Conservation (phyloP, 2,113 vertebrate species). For the Crotalus viridis region DNA sequence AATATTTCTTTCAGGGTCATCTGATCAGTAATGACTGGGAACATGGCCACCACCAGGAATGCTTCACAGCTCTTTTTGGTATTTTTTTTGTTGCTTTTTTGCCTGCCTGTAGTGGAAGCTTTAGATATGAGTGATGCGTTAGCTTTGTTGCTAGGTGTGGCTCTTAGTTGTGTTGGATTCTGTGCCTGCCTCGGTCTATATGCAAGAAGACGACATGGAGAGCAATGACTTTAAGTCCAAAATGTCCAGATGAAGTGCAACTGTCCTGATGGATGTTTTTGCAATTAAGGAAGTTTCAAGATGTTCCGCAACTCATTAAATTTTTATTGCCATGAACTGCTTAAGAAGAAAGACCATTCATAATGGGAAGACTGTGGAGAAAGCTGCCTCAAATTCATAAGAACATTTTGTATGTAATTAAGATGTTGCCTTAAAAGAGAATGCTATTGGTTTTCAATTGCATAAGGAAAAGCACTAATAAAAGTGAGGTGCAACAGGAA, state of each 20-base stretch:
- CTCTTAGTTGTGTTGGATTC: conserved; percentile 78
- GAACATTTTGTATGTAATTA: conserved; percentile 37
- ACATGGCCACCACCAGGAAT: conserved; percentile 72
- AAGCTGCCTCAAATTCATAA: neutral
- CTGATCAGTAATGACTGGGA: conserved; percentile 35
- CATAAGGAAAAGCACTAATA: neutral
- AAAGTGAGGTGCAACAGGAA: neutral
- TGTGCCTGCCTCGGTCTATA: conserved; percentile 91
- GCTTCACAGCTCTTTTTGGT: conserved; percentile 40
- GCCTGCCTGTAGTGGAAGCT: conserved; percentile 78
- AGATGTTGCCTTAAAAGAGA: conserved; percentile 33
- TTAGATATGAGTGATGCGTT: conserved; percentile 84
- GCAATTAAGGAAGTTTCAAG: conserved; percentile 29
- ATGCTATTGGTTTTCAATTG: neutral
- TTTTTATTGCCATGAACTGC: conserved; percentile 22
- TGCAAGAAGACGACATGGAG: conserved; percentile 80
- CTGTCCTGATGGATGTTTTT: conserved; percentile 26
- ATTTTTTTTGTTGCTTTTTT: conserved; percentile 65
- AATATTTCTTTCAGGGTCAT: conserved; percentile 13
- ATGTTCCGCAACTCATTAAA: conserved; percentile 32
- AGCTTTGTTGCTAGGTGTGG: conserved; percentile 80
- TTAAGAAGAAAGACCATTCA: neutral
- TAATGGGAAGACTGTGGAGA: conserved; percentile 21
- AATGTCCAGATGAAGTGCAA: conserved; percentile 21
- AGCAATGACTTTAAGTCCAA: conserved; percentile 67